A percentile compares a stretch with the other conserved stretches of the same genome.
Conservation (phyloP, 2,113 vertebrate species). For the Myrmecobius fasciatus region DNA sequence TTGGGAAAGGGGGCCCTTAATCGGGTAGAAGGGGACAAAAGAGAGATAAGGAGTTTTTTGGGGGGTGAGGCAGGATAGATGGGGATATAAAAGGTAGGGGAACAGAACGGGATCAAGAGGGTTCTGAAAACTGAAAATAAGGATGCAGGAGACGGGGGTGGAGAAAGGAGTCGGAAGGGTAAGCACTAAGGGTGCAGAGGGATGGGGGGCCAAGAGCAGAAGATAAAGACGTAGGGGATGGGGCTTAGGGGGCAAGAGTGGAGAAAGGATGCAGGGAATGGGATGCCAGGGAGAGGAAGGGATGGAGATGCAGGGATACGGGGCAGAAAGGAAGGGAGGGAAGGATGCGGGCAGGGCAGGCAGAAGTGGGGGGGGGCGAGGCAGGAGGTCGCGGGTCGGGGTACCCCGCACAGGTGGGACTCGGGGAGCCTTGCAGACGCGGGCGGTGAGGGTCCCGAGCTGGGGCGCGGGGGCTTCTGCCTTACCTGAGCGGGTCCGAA, state of each 20-base stretch:
- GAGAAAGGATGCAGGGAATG: not conserved
- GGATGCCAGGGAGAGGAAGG: not conserved
- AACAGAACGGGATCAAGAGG: conserved; percentile 17
- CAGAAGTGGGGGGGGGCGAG: conserved; percentile 43
- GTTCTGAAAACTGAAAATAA: not conserved
- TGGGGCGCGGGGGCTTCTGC: conserved; percentile 26
- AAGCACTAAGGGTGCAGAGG: conserved; percentile 34
- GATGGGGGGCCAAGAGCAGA: not conserved
- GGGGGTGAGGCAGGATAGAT: conserved; percentile 43
- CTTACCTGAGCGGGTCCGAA: conserved; percentile 76
- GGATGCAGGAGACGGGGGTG: conserved; percentile 17
- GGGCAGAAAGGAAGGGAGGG: not conserved
- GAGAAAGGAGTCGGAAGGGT: not conserved
- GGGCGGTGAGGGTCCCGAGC: conserved; percentile 25
- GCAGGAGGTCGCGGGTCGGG: not conserved
- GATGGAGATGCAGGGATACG: not conserved
- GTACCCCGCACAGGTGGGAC: not conserved
- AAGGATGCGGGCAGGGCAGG: conserved; percentile 44
- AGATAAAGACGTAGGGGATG: conserved; percentile 25
- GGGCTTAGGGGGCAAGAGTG: conserved; percentile 17
- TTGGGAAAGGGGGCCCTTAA: conserved; percentile 32
- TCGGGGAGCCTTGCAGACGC: not conserved
- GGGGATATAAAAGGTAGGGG: conserved; percentile 24
- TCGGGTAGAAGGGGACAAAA: not conserved
- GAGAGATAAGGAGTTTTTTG: not conserved